A percentile compares a stretch with the other conserved stretches of the same genome.
Conservation (phyloP, 2,888 invertebrate genomes). For the Tuta absoluta region DNA sequence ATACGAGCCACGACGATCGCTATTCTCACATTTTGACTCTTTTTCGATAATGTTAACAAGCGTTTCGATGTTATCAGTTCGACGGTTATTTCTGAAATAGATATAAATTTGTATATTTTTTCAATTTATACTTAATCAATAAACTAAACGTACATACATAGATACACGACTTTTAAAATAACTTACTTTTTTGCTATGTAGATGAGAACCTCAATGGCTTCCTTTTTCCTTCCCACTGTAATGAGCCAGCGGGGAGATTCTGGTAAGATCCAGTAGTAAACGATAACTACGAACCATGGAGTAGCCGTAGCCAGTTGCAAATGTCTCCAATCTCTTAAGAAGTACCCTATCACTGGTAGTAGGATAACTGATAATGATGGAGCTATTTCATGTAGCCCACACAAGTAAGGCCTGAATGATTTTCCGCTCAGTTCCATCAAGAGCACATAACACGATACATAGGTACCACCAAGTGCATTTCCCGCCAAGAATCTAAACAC, state of each 20-base stretch:
- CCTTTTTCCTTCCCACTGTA: slow-evolving; percentile 83
- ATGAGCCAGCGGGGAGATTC: slow-evolving; percentile 91
- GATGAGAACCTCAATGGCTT: slow-evolving; percentile 83
- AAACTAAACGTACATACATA: no score
- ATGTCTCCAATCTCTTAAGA: slow-evolving; percentile 81
- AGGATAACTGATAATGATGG: slow-evolving; percentile 78
- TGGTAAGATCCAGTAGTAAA: slow-evolving; percentile 86
- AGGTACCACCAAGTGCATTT: slow-evolving; percentile 83
- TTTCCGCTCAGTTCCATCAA: slow-evolving; percentile 83
- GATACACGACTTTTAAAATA: neutral
- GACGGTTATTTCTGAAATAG: slow-evolving; percentile 46
- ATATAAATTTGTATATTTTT: neutral
- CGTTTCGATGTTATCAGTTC: slow-evolving; percentile 41
- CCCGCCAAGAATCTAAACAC: slow-evolving; percentile 81
- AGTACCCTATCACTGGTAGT: slow-evolving; percentile 81
- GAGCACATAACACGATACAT: slow-evolving; percentile 84
- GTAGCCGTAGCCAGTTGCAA: slow-evolving; percentile 80
- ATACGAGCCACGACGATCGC: slow-evolving; percentile 54
- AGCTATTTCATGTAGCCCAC: slow-evolving; percentile 79
- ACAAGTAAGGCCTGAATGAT: slow-evolving; percentile 76
- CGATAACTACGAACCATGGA: slow-evolving; percentile 77
- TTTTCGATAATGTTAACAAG: slow-evolving; percentile 47
- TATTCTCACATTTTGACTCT: slow-evolving; percentile 31
- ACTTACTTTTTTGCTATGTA: slow-evolving; percentile 80
- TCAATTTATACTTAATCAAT: no score